A percentile compares a stretch with the other conserved stretches of the same genome.
Evolutionary conservation across 1,140 invertebrate species (phyloP).

Genomic region (Tetramorium alpestre): DNA sequence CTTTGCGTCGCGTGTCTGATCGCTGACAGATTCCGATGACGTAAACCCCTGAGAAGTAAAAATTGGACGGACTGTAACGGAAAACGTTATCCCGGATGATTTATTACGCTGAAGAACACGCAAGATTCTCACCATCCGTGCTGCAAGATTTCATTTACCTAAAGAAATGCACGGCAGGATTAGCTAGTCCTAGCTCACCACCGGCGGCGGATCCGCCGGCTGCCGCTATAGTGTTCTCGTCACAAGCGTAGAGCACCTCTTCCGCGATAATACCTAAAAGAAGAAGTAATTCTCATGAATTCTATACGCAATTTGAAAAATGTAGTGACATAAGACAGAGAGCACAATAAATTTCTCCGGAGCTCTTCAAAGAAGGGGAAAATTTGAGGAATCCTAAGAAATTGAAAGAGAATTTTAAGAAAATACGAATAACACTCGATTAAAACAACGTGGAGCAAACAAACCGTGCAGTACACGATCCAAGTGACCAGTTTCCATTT

Average conservation of each 20-base stretch:
- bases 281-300: conserved; percentile 17
- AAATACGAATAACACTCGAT: neutral
- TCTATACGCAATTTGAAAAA: conserved; percentile 30
- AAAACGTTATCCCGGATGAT: conserved; percentile 6
- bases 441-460: neutral
- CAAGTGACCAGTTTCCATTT: conserved; percentile 99
- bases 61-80: conserved; percentile 44
- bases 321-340: neutral
- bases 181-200: conserved; percentile 92
- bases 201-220: conserved; percentile 87
- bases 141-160: conserved; percentile 86
- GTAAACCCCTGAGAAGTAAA: conserved; percentile 89
- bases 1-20: conserved; percentile 96
- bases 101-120: conserved; percentile 20
- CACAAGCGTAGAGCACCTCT: conserved; percentile 98
- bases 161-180: conserved; percentile 97
- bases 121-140: conserved; percentile 49
- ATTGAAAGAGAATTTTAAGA: neutral
- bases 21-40: conserved; percentile 97
- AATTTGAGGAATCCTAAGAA: neutral
- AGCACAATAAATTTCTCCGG: neutral
- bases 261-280: conserved; percentile 95
- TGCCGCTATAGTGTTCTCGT: conserved; percentile 91
- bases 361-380: neutral
- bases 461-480: conserved; percentile 96